Evolutionary conservation across 2,888 invertebrate genomes (phyloP).

Genomic region (Nudaria mundana): DNA sequence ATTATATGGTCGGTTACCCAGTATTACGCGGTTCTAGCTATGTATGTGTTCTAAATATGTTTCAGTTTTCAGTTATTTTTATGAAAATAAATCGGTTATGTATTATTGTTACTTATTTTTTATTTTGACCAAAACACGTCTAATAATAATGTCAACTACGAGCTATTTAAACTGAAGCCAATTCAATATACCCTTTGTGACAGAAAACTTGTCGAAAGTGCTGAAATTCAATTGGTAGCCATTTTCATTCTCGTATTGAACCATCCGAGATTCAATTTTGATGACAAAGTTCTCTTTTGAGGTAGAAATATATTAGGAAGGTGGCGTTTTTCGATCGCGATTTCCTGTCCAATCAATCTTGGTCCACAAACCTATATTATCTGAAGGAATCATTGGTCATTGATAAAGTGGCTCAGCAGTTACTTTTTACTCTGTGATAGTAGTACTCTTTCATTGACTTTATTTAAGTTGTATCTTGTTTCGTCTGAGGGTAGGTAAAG

Average conservation of each 20-base stretch:
- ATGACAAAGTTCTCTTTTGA: slow-evolving; percentile 39
- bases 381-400: slow-evolving; percentile 2
- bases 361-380: slow-evolving; percentile 1
- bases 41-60: too few species aligned
- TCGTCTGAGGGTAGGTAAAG: slow-evolving; percentile 3
- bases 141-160: slow-evolving; percentile 20
- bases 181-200: slow-evolving; percentile 28
- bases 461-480: slow-evolving; percentile 27
- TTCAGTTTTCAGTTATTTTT: too few species aligned
- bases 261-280: slow-evolving; percentile 34
- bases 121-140: slow-evolving; percentile 1
- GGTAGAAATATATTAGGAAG: slow-evolving; percentile 36
- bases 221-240: slow-evolving; percentile 41
- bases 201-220: slow-evolving; percentile 32
- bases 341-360: slow-evolving; percentile 17
- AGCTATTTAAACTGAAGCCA: slow-evolving; percentile 15
- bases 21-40: too few species aligned
- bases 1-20: too few species aligned
- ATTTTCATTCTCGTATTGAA: slow-evolving; percentile 43
- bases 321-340: slow-evolving; percentile 26
- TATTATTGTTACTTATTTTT: too few species aligned
- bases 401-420: slow-evolving; percentile 10
- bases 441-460: slow-evolving; percentile 31
- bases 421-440: slow-evolving; percentile 21
- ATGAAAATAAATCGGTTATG: too few species aligned